Conservation (phyloP, 2,797 vertebrate species). For the Urocyon cinereoargenteus region DNA sequence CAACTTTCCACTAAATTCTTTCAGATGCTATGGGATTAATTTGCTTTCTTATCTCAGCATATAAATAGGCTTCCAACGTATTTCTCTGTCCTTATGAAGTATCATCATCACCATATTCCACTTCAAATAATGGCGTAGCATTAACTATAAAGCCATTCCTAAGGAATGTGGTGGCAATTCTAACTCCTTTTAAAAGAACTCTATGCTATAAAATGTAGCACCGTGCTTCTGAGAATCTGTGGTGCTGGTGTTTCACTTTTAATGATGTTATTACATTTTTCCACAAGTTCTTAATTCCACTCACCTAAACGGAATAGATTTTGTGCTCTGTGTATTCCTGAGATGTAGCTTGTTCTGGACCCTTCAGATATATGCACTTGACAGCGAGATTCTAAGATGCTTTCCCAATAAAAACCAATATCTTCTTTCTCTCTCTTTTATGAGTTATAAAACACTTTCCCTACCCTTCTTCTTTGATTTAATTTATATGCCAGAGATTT, state of each 20-base stretch:
- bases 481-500: conserved; percentile 85
- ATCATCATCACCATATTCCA: conserved; percentile 73
- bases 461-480: conserved; percentile 82
- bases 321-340: conserved; percentile 74
- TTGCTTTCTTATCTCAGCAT: conserved; percentile 74
- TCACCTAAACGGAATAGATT: conserved; percentile 80
- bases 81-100: conserved; percentile 82
- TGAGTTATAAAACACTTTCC: conserved; percentile 79
- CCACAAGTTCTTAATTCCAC: conserved; percentile 82
- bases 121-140: conserved; percentile 78
- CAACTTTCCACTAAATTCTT: conserved; percentile 54
- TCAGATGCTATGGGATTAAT: conserved; percentile 69
- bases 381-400: conserved; percentile 72
- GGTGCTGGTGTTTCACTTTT: conserved; percentile 79
- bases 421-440: conserved; percentile 52
- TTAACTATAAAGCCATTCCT: conserved; percentile 76
- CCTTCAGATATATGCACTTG: conserved; percentile 54
- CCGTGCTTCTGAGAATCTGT: conserved; percentile 73
- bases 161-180: conserved; percentile 80
- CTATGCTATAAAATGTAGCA: neutral
- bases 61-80: conserved; percentile 71
- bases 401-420: conserved; percentile 76
- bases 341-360: conserved; percentile 66
- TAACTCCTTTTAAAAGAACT: conserved; percentile 73
- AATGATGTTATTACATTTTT: conserved; percentile 82